These are phyloP conservation scores for Solenodon paradoxus DNA, from an alignment of 2,113 vertebrate genomes.

Conservation along the genomic window DNA sequence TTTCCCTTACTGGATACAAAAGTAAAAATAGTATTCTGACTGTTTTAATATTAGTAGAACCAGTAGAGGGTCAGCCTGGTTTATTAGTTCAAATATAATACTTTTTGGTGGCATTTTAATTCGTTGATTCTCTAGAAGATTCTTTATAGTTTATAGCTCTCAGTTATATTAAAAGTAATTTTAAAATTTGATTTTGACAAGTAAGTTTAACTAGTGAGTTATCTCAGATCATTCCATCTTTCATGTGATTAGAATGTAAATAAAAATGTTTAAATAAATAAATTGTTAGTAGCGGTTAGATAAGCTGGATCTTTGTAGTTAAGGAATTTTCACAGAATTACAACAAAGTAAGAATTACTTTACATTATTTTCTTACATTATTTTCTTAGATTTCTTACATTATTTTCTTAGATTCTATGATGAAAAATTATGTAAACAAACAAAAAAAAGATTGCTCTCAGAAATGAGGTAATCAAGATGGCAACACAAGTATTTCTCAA, in stretches of 20 bases:
- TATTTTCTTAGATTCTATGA: too few relatives aligned
- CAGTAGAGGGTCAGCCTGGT: too few relatives aligned
- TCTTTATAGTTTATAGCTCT: background rate
- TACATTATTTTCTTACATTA: too few relatives aligned
- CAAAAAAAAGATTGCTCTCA: conserved; percentile 25
- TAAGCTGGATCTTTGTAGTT: conserved; percentile 47
- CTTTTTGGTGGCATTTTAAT: background rate
- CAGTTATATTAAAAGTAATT: background rate
- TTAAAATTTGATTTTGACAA: background rate
- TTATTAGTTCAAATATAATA: conserved; percentile 13
- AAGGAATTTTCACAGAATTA: conserved; percentile 50
- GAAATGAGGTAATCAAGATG: background rate
- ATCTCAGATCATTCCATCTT: background rate
- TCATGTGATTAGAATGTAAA: background rate
- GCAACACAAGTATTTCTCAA: background rate
- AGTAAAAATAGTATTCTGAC: background rate
- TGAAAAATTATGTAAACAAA: conserved; percentile 55
- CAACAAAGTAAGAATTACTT: conserved; percentile 70
- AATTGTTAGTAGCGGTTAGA: background rate
- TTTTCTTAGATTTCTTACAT: too few relatives aligned
- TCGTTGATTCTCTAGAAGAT: conserved; percentile 44
- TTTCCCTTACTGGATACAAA: background rate
- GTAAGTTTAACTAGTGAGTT: background rate
- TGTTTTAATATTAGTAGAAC: background rate
- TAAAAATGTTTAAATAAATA: background rate